Evolutionary conservation across 1,140 invertebrate genomes (phyloP).

Genomic region (Ylistrum balloti): DNA sequence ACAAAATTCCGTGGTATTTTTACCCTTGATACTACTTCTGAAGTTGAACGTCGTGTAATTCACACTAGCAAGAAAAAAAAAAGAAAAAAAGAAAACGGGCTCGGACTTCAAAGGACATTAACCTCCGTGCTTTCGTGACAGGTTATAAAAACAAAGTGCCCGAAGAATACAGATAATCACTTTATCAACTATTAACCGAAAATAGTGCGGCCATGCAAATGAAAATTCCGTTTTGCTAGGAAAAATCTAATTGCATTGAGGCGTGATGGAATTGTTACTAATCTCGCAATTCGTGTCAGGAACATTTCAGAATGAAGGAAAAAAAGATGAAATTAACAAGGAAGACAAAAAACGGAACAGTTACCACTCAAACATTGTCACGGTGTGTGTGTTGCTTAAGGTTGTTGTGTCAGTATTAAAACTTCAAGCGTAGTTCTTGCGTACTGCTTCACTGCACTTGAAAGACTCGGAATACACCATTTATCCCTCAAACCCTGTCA

Average conservation of each 20-base stretch:
- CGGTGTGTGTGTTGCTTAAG: background rate
- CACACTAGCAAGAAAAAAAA: no score
- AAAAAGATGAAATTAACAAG: background rate
- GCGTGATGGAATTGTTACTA: background rate
- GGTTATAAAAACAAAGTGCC: no score
- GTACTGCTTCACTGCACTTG: background rate
- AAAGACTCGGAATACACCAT: background rate
- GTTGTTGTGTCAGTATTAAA: no score
- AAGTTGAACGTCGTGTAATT: no score
- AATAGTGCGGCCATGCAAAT: background rate
- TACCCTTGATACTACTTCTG: no score
- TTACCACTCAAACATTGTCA: background rate
- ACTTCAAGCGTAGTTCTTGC: background rate
- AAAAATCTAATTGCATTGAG: background rate
- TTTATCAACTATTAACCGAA: no score
- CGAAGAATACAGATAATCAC: no score
- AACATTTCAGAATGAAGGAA: background rate
- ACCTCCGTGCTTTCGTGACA: no score
- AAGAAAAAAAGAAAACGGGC: no score
- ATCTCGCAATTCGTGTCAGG: background rate
- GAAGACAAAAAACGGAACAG: background rate
- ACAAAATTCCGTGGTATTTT: no score
- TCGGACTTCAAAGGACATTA: no score
- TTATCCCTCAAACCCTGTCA: background rate
- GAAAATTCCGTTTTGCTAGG: background rate